Conservation (phyloP, 2,797 vertebrate species). For the Psittacula echo region DNA sequence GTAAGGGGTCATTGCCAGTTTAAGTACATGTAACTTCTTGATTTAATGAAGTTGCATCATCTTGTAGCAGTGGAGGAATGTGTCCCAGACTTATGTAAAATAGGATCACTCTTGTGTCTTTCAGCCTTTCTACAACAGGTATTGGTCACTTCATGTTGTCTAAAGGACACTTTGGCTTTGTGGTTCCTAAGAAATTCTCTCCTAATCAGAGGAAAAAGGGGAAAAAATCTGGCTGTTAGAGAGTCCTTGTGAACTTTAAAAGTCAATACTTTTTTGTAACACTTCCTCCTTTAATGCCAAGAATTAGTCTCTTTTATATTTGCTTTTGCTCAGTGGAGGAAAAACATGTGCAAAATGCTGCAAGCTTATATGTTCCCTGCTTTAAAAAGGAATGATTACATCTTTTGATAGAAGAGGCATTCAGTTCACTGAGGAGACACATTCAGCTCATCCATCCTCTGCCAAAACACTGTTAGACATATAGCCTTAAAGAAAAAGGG, state of each 20-base stretch:
- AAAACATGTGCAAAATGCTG: constrained; percentile 63
- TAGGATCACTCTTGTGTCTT: background rate
- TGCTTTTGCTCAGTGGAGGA: constrained; percentile 59
- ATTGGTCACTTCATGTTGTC: background rate
- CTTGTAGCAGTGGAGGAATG: constrained; percentile 34
- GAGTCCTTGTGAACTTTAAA: constrained; percentile 47
- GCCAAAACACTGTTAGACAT: constrained; percentile 55
- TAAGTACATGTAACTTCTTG: constrained; percentile 59
- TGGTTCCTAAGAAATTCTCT: background rate
- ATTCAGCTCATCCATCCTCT: constrained; percentile 60
- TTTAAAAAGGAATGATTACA: constrained; percentile 53
- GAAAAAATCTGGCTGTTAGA: background rate
- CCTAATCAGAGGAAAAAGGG: background rate
- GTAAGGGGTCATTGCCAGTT: constrained; percentile 66
- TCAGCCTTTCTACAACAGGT: background rate
- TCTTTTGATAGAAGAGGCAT: constrained; percentile 61
- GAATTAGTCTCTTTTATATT: constrained; percentile 62
- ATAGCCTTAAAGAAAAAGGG: constrained; percentile 63
- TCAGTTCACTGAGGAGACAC: constrained; percentile 49
- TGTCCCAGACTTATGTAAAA: constrained; percentile 32
- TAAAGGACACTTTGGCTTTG: background rate
- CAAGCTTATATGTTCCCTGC: constrained; percentile 35
- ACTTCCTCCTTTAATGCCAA: constrained; percentile 61
- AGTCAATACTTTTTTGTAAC: constrained; percentile 59
- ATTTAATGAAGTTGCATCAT: constrained; percentile 70